A percentile compares a stretch with the other conserved stretches of the same genome.
These are phyloP conservation scores for Drosophila kambysellisi DNA, from an alignment of 2,888 invertebrate genomes.

Conservation along the genomic window DNA sequence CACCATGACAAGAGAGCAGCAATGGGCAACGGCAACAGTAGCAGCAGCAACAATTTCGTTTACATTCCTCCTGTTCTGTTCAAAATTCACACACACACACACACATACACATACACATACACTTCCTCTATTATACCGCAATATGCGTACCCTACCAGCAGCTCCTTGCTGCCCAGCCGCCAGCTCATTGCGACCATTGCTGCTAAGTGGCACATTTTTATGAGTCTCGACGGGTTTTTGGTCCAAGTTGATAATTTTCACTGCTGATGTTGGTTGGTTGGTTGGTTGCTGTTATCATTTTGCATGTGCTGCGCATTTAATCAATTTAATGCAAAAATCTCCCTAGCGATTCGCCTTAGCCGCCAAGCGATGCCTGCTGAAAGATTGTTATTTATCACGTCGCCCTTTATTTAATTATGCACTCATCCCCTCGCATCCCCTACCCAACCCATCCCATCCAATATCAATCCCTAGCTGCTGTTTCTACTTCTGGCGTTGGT, in stretches of 20 bases:
- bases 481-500: constrained; percentile 27
- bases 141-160: constrained; percentile 46
- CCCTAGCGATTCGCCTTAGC: constrained; percentile 63
- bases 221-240: constrained; percentile 76
- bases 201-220: constrained; percentile 80
- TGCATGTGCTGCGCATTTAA: constrained; percentile 78
- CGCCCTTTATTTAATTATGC: constrained; percentile 77
- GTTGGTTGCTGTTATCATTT: constrained; percentile 67
- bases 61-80: constrained; percentile 34
- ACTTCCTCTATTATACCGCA: constrained; percentile 45
- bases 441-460: background rate
- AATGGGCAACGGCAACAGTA: constrained; percentile 26
- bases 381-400: constrained; percentile 79
- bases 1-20: constrained; percentile 70
- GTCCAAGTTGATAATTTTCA: constrained; percentile 75
- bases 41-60: constrained; percentile 47
- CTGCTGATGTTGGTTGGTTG: constrained; percentile 44
- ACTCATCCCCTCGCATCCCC: background rate
- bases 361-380: constrained; percentile 48
- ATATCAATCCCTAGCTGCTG: constrained; percentile 1
- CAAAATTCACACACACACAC: constrained; percentile 10
- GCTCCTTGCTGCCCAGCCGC: constrained; percentile 24
- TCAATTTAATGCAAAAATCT: constrained; percentile 79
- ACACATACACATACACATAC: constrained; percentile 2
- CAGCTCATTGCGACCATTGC: constrained; percentile 54